Conservation (phyloP, 1,140 invertebrate species). For the Drosophila ananassae region DNA sequence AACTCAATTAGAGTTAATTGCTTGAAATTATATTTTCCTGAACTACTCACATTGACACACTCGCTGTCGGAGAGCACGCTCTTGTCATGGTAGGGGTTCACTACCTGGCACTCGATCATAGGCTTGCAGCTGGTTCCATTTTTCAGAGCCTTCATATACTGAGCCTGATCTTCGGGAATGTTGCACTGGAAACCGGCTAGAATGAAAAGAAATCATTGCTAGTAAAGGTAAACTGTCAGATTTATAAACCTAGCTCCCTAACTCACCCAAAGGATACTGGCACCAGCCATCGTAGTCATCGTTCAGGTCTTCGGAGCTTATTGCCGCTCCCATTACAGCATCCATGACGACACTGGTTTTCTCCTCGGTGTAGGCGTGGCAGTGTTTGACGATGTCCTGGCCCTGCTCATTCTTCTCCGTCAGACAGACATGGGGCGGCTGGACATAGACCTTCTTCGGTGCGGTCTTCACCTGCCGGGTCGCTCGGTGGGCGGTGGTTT, state of each 20-base stretch:
- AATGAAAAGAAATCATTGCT: constrained; percentile 14
- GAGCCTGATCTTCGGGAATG: constrained; percentile 84
- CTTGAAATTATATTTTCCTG: not conserved
- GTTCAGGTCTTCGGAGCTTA: constrained; percentile 56
- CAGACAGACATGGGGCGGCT: constrained; percentile 87
- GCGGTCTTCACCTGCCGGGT: constrained; percentile 34
- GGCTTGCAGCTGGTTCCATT: constrained; percentile 84
- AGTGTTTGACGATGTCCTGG: constrained; percentile 74
- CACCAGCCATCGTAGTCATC: constrained; percentile 85
- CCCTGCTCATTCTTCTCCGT: constrained; percentile 71
- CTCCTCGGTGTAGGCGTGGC: constrained; percentile 86
- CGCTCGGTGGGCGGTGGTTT: constrained; percentile 19
- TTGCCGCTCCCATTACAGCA: constrained; percentile 83
- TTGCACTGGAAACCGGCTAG: constrained; percentile 86
- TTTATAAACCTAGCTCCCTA: not conserved
- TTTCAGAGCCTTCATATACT: constrained; percentile 76
- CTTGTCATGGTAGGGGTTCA: constrained; percentile 88
- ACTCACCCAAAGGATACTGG: constrained; percentile 85
- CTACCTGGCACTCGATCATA: constrained; percentile 88
- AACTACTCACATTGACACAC: constrained; percentile 85
- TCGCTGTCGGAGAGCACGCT: constrained; percentile 88
- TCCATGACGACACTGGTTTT: constrained; percentile 84
- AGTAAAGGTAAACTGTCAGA: not conserved
- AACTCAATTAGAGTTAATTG: not conserved
- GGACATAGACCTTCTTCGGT: constrained; percentile 63